Base-by-base conservation (phyloP, 1,140 invertebrate species). In the Drosophila bocqueti region DNA sequence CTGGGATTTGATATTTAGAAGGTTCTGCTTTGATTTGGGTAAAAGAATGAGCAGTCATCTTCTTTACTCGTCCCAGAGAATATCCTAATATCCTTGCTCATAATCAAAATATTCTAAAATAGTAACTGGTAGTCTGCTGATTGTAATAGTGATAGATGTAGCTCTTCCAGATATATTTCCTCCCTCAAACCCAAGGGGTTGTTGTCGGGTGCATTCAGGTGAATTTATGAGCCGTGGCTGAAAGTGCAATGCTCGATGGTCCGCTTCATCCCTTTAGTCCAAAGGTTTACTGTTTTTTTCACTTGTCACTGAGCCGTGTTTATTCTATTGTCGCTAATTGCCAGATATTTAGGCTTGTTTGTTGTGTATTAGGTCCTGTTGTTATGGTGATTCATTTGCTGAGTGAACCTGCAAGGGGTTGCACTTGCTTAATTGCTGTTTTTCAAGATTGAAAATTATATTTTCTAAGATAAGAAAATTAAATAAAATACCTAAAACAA, bases 281-380 rank as follows among this genome's bases (percentile, higher is more conserved):
- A 15, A 29, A 21, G 29, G 7, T 54, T 74, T 62, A 10, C 47
- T 57, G 40, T 64, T 26, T 65, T 79, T 72, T 59, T 74, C 55
- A 59, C 59, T 71, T 72, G 75, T 63, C 80, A 68, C 76, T 62
- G 46, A 49, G 42, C 45, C 50, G 55, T 89, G 81, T 79, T 84
- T 82, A 90, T 65, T 90, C 78, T 74, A 59, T 73, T 90, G 85
- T 84, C 72, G 85, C 85, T 90, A 90, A 89, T 89, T 89, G 85
- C 67, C 83, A 77, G 75, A 85, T 82, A 79, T 85, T 82, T 90
- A 54, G 66, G 21, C 73, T 40, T 61, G 54, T 72, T 65, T 77
- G 68, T 79, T 79, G 62, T 65, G 29, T 26, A 62, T 63, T 69
- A 62, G 46, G 13, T 21, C 40, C 31, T 52, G 84, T 89, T 81